Conservation (phyloP, 2,888 invertebrate species). For the Sipunculus nudus region DNA sequence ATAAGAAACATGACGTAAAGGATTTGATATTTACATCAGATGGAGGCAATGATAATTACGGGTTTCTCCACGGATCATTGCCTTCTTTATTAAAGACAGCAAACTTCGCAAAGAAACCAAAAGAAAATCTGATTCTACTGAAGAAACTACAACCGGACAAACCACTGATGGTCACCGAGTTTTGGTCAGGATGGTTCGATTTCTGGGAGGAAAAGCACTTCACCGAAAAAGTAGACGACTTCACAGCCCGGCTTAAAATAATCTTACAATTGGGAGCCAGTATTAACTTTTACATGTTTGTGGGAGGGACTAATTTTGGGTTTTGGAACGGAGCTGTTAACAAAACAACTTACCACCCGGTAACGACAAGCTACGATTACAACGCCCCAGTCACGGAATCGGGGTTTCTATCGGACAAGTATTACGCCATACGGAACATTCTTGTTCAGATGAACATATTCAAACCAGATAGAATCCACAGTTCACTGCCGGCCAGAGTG, state of each 20-base stretch:
- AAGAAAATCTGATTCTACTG: slow-evolving; percentile 9
- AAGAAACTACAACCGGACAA: slow-evolving; percentile 26
- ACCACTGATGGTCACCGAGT: slow-evolving; percentile 37
- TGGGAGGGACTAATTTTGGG: slow-evolving; percentile 39
- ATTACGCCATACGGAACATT: slow-evolving; percentile 12
- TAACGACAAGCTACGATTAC: slow-evolving; percentile 36
- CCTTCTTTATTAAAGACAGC: slow-evolving; percentile 27
- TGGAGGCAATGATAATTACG: slow-evolving; percentile 7
- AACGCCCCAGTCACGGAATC: slow-evolving; percentile 31
- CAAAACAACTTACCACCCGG: slow-evolving; percentile 20
- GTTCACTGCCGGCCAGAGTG: too few species aligned
- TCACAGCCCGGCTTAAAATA: slow-evolving; percentile 11
- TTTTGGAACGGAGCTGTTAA: slow-evolving; percentile 38
- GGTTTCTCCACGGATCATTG: slow-evolving; percentile 19
- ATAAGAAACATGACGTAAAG: slow-evolving; percentile 14
- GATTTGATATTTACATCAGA: slow-evolving; percentile 39
- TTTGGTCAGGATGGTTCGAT: slow-evolving; percentile 42
- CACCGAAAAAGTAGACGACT: not conserved
- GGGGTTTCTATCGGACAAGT: slow-evolving; percentile 27
- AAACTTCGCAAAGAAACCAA: slow-evolving; percentile 26
- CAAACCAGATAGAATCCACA: too few species aligned
- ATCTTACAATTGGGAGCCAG: slow-evolving; percentile 27
- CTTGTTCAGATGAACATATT: slow-evolving; percentile 6
- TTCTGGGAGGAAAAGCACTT: slow-evolving; percentile 39
- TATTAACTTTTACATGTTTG: slow-evolving; percentile 42